A percentile compares a stretch with the other conserved stretches of the same genome.
Evolutionary conservation across 2,113 vertebrate genomes (phyloP).

Genomic region (Tenebrosternarchus preto): DNA sequence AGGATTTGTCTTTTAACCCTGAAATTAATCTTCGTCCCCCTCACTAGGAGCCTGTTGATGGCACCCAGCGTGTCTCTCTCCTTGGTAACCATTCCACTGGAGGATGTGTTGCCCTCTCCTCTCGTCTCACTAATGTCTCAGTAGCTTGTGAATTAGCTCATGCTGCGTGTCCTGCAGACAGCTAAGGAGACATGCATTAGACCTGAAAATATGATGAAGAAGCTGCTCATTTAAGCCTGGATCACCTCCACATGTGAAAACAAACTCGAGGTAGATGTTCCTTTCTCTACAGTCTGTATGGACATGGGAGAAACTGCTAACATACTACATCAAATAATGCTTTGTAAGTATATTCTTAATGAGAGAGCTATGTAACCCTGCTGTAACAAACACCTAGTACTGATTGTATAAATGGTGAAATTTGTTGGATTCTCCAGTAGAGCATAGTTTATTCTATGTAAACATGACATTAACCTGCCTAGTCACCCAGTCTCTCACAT

Average conservation of each 20-base stretch:
- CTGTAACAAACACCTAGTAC: constrained; percentile 71
- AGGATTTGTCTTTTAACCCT: neutral
- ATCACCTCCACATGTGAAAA: neutral
- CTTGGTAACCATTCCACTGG: neutral
- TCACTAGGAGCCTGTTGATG: constrained; percentile 50
- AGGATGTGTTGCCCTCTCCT: constrained; percentile 44
- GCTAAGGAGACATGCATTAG: constrained; percentile 21
- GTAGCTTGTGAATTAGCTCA: constrained; percentile 31
- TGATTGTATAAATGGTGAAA: constrained; percentile 72
- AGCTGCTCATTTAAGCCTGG: neutral
- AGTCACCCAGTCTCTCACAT: neutral
- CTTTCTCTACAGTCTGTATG: neutral
- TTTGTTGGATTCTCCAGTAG: constrained; percentile 64
- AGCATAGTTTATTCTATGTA: neutral
- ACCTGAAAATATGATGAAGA: neutral
- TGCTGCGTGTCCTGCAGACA: constrained; percentile 35
- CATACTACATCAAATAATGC: neutral
- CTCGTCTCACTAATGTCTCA: constrained; percentile 50
- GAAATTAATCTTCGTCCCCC: neutral
- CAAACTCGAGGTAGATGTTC: neutral
- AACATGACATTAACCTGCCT: neutral
- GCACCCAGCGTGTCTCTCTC: constrained; percentile 2
- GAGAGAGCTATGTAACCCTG: constrained; percentile 42
- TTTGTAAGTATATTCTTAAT: neutral
- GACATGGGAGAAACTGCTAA: neutral